phyloP scores from a whole-genome alignment of 2,113 vertebrate species.

The Gambusia affinis region DNA sequence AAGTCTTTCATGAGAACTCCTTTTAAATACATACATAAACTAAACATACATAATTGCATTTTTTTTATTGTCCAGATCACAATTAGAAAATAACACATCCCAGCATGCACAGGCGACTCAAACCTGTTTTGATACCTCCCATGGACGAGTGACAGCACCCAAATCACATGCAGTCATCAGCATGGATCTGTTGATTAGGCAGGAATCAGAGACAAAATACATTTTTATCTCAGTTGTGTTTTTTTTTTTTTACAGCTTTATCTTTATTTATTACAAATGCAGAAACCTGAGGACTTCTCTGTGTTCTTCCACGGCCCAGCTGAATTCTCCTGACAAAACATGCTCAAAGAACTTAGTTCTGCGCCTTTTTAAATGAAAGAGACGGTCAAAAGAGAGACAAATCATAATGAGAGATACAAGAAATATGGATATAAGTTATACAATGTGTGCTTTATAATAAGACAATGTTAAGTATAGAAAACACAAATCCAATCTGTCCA shows the following conservation, averaged over 20 bases:
- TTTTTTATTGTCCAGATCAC: background rate
- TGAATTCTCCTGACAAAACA: slow-evolving; percentile 77
- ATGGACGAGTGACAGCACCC: slow-evolving; percentile 97
- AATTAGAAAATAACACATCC: background rate
- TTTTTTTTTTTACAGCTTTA: background rate
- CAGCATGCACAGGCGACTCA: slow-evolving; percentile 38
- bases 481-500: background rate
- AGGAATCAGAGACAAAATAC: slow-evolving; percentile 1
- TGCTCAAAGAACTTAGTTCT: slow-evolving; percentile 80
- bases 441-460: background rate
- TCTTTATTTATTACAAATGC: slow-evolving; percentile 16
- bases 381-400: slow-evolving; percentile 21
- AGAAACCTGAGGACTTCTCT: slow-evolving; percentile 79
- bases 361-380: slow-evolving; percentile 63
- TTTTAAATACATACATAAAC: background rate
- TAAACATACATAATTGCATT: background rate
- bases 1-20: background rate
- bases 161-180: slow-evolving; percentile 99
- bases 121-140: slow-evolving; percentile 99
- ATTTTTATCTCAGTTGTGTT: background rate
- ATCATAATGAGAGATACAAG: background rate
- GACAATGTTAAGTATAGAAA: background rate
- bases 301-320: slow-evolving; percentile 78
- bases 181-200: slow-evolving; percentile 88
- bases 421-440: background rate